Base-by-base conservation (phyloP, 2,797 vertebrate species). In the Cynodonichthys magdalenae region DNA sequence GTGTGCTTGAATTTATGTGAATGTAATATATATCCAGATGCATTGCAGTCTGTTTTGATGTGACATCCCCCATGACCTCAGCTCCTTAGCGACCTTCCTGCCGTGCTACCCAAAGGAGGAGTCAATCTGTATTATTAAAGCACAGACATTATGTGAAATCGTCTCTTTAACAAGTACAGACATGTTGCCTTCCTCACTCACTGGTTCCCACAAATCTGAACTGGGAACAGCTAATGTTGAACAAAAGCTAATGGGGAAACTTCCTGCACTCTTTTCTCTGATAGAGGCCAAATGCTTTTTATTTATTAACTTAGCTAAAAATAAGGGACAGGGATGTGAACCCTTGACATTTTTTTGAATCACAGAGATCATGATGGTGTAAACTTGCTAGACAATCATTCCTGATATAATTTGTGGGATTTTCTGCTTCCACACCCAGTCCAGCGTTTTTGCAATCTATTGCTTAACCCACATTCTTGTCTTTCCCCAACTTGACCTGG, bases 261-360 rank as follows among this genome's bases (percentile, higher is more conserved):
- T 39, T 27, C 41, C 27, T 53, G 75, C 65, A 69, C 80, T 83
- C 70, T 24, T 64, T 84, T 78, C 44, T 5, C 77, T 72, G 66
- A 59, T 78, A 77, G 79, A 84, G 76, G 75, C 24, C 24, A 24
- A 24, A 24, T 71, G 68, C 80, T 89, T 87, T 88, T 89, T 79
- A 84, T 87, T 90, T 84, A 91, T 90, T 91, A 87, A 88, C 74
- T 88, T 74, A 67, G 80, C 80, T 68, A 82, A 8, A 34, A 34
- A 34, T 34, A 34, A 34, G 9, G 31, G 6, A 34, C 72, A 74
- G 79, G 79, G 80, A 44, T 54, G 74, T 71, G 68, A 82, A 75
- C 50, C 50, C 63, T 31, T 68, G 67, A 67, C 75, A 78, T 79
- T 71, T 83, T 88, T 85, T 83, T 63, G 77, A 71, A 77, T 61